phyloP scores from a whole-genome alignment of 2,797 vertebrate species.

The Macroramphosus scolopax region DNA sequence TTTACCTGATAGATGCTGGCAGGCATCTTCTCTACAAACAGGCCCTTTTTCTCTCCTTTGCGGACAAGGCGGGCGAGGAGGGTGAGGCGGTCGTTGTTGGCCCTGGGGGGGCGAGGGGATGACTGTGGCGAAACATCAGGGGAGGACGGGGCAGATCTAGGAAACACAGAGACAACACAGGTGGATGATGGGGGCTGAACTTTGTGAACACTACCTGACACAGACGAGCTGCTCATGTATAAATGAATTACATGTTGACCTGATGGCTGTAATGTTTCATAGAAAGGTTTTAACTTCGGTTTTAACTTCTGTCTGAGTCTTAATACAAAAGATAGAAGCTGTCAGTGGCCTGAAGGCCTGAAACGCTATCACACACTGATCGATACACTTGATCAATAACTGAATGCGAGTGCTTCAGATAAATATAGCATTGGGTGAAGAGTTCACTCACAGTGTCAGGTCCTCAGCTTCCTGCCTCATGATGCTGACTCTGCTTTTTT shows the following conservation, averaged over 20 bases:
- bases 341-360: no score
- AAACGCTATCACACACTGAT: no score
- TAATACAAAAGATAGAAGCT: no score
- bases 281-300: no score
- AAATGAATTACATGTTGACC: not conserved
- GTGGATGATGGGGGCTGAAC: not conserved
- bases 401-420: no score
- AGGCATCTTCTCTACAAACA: conserved; percentile 99
- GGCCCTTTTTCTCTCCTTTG: conserved; percentile 96
- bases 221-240: no score
- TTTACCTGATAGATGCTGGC: conserved; percentile 95
- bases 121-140: conserved; percentile 98
- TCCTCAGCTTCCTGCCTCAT: conserved; percentile 96
- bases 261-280: not conserved
- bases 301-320: no score
- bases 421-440: no score
- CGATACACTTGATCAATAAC: no score
- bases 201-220: no score
- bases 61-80: conserved; percentile 93
- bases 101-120: conserved; percentile 93
- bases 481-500: conserved; percentile 96
- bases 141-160: conserved; percentile 94
- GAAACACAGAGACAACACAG: conserved; percentile 18
- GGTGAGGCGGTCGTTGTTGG: conserved; percentile 95
- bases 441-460: conserved; percentile 86